Base-by-base conservation (phyloP, 2,888 invertebrate species). In the Bombylius major region DNA sequence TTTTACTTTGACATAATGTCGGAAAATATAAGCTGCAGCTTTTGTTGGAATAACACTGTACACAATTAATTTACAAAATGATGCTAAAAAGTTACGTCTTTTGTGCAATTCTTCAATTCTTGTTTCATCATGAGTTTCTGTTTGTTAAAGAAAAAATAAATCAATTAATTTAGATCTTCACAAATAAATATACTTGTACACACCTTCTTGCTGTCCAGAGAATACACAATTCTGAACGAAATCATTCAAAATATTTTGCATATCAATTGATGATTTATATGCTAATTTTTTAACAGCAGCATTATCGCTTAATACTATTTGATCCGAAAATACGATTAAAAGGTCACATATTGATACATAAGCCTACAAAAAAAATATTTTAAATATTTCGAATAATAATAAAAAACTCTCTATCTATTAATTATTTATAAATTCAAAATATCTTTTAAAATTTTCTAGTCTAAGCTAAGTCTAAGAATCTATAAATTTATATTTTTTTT, bases 81-180 rank as follows among this genome's bases (percentile, higher is more conserved):
- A 91, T 2, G 98, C 96, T 60, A 99, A 78, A 73, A 96, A 93
- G 75, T 95, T 97, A 62, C 98, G 81, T 57, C 95, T 82, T 75
- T 96, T 97, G 77, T 98, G 97, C 48, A 98, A 77, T 70, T 95
- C 94, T 77, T 98, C 97, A 67, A 98, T 98, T 64, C 94, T 89
- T 60, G 92, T 89, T 75, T 98, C 97, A 74, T 97, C 97, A 72
- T 93, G 88, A 66, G 90, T 91, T 64, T 89, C 89, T 82, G 78
- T 56, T 64, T 64, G 45, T 42, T 9, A 4, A 36, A 9, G 36
- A 8, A 36, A 23, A 23, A 23, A 2, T 1, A 23, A 23, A 23
- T 23, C 23, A 23, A 23, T 23, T 3, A 39, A 39, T 39, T 39
- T 39, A 39, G 11, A 39, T 39, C 39, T 11, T 9, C 3, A 39